Evolutionary conservation across 23 tunicate species (phyloP).

Genomic region (Clavelina lepadiformis): DNA sequence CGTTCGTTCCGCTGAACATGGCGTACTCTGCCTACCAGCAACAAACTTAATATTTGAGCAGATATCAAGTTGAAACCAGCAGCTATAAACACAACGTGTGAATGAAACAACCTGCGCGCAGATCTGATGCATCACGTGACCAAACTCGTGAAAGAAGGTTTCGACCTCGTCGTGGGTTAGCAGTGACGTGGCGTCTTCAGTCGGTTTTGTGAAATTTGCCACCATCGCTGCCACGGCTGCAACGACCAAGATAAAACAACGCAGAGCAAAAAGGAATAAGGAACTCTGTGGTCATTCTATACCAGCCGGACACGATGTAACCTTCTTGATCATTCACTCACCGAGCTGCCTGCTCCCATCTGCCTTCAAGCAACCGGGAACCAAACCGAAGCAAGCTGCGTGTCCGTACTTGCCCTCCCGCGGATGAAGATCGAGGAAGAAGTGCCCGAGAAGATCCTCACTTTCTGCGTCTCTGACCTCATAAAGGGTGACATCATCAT

Average conservation of each 20-base stretch:
- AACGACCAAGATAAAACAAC: no score
- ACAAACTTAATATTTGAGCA: no score
- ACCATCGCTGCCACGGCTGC: constrained; percentile 95
- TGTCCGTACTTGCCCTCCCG: constrained; percentile 91
- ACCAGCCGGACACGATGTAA: no score
- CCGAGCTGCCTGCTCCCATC: constrained; percentile 79
- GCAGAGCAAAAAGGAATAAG: no score
- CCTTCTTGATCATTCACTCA: no score
- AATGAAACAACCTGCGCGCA: constrained; percentile 59
- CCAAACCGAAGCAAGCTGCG: constrained; percentile 85
- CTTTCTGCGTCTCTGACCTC: constrained; percentile 42
- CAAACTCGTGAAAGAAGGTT: constrained; percentile 92
- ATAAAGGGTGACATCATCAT: constrained; percentile 74
- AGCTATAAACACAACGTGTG: neutral
- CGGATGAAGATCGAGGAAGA: constrained; percentile 75
- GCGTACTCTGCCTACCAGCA: constrained; percentile 44
- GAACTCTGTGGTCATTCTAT: no score
- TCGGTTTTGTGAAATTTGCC: constrained; percentile 82
- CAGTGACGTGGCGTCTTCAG: constrained; percentile 58
- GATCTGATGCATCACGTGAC: constrained; percentile 97
- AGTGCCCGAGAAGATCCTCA: constrained; percentile 61
- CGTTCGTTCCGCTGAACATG: constrained; percentile 82
- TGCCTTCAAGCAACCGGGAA: constrained; percentile 72
- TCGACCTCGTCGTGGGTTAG: constrained; percentile 83
- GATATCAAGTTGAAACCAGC: no score